Base-by-base conservation (phyloP, 2,797 vertebrate genomes). In the Tachyglossus aculeatus region DNA sequence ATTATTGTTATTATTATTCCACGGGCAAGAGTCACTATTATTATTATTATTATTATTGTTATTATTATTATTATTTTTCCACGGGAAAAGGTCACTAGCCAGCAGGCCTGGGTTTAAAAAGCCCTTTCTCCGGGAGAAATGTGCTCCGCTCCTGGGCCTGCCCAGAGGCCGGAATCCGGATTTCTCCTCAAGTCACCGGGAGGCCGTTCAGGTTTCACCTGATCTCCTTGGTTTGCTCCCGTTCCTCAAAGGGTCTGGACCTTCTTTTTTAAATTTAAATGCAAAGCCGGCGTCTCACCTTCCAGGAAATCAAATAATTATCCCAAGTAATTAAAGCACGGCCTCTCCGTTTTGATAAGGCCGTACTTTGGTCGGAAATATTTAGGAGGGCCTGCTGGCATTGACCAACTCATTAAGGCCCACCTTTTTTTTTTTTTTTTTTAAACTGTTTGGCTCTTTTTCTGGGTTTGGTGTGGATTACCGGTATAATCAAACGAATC, bases 401-500 rank as follows among this genome's bases (percentile, higher is more conserved):
- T 65, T 55, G 74, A 58, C 77, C 39, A 45, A 64, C 67, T 67
- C 77, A 56, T 74, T 59, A 61, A 53, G 72, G 82, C 56, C 75
- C 61, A 32, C 73, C 6, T 51, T 76, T n/a, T n/a, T n/a, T n/a
- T n/a, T n/a, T n/a, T n/a, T n/a, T n/a, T n/a, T n/a, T n/a, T 77
- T 56, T 39, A 44, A 48, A 67, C 74, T 60, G 71, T 63, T 63
- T 14, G 80, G 77, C 82, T 70, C 24, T 70, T 77, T 81, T 74
- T 43, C 69, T 71, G 57, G 70, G 62, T 60, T 62, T 21, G 85
- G 85, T 86, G 80, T 86, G 70, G 67, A 68, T 85, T 81, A 85
- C 85, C 72, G 75, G 52, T 43, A 72, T 61, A 83, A 79, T 83
- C 80, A 85, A 83, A 81, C 70, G 78, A 74, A 83, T 79, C 85